A percentile compares a stretch with the other conserved stretches of the same genome.
phyloP scores from a whole-genome alignment of 2,888 invertebrate genomes.

The Parthenolecanium corni region DNA sequence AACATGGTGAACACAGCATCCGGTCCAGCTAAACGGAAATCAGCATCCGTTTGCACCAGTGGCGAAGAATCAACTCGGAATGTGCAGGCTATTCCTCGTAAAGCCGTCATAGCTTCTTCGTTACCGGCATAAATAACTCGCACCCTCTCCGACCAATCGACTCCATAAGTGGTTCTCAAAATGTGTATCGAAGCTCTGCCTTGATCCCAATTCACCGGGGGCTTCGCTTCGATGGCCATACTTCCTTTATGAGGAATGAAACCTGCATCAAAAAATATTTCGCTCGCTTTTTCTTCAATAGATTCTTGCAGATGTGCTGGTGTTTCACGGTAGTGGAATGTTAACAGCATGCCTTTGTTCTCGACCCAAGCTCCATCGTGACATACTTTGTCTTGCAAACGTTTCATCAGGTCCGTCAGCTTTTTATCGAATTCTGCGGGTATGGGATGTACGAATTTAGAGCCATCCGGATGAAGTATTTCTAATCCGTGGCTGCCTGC shows the following conservation, averaged over 20 bases:
- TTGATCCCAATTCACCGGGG: conserved; percentile 40
- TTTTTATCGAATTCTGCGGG: conserved; percentile 39
- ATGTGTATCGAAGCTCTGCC: conserved; percentile 41
- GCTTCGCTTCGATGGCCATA: conserved; percentile 40
- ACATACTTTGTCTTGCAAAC: conserved; percentile 38
- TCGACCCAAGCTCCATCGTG: conserved; percentile 41
- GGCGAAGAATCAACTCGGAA: conserved; percentile 39
- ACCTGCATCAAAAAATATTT: conserved; percentile 38
- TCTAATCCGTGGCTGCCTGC: conserved; percentile 41
- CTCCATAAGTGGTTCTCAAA: conserved; percentile 40
- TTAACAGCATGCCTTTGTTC: conserved; percentile 39
- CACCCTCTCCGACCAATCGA: conserved; percentile 41
- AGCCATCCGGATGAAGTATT: conserved; percentile 41
- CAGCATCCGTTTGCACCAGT: conserved; percentile 38
- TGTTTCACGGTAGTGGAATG: conserved; percentile 40
- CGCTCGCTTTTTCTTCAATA: conserved; percentile 37
- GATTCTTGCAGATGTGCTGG: conserved; percentile 35
- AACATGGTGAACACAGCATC: conserved; percentile 40
- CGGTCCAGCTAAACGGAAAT: conserved; percentile 38
- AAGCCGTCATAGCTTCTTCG: conserved; percentile 39
- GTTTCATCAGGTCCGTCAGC: conserved; percentile 36
- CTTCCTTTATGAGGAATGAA: conserved; percentile 39
- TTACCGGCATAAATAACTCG: conserved; percentile 40
- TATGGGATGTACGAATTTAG: conserved; percentile 40
- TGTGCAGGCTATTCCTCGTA: conserved; percentile 40